phyloP scores from a whole-genome alignment of 2,888 invertebrate species.

The Himalopsyche kuldschensis region DNA sequence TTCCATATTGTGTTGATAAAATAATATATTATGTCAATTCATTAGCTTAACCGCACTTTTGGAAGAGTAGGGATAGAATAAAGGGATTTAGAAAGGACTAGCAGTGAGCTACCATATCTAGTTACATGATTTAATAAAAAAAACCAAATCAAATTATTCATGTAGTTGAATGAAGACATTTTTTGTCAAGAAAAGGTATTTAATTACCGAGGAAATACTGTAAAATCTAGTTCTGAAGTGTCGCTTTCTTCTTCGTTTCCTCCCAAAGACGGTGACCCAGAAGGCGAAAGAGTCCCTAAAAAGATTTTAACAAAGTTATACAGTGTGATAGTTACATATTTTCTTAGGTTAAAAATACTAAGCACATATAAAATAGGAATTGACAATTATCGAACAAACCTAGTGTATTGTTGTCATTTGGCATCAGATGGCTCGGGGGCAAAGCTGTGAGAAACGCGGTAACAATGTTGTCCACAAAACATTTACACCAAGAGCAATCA shows the following conservation, averaged over 20 bases:
- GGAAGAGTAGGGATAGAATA: no score
- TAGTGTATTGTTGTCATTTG: conserved; percentile 59
- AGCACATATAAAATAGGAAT: not conserved
- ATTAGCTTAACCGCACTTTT: no score
- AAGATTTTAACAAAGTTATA: not conserved
- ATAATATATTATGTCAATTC: no score
- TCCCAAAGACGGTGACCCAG: conserved; percentile 57
- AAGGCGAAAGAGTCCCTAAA: conserved; percentile 58
- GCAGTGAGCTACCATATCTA: no score
- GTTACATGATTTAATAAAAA: not conserved
- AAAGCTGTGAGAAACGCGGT: conserved; percentile 81
- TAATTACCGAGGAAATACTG: conserved; percentile 53
- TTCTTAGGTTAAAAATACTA: not conserved
- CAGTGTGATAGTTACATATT: not conserved
- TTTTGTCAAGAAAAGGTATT: not conserved
- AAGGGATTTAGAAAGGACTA: no score
- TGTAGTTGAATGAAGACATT: not conserved
- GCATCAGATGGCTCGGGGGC: conserved; percentile 71
- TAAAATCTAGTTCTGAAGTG: conserved; percentile 61
- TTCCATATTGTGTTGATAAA: no score
- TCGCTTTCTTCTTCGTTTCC: conserved; percentile 61
- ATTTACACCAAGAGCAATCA: conserved; percentile 86
- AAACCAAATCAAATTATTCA: not conserved
- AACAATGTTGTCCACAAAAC: conserved; percentile 87
- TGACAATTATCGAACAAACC: conserved; percentile 44